phyloP scores from a whole-genome alignment of 1,140 invertebrate genomes.

The Drosophila sp. region DNA sequence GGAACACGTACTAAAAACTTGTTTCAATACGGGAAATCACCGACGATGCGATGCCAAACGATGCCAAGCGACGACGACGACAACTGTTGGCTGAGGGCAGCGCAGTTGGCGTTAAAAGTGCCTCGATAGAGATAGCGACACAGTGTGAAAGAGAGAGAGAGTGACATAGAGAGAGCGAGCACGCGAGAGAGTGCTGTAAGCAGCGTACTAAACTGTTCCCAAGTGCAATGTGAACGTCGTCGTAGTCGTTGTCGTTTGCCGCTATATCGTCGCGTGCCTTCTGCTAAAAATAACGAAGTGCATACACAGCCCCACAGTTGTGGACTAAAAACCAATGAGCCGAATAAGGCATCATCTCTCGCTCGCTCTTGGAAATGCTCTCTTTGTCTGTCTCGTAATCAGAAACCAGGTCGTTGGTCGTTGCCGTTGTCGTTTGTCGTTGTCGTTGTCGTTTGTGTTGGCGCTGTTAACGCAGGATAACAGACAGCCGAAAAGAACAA shows the following conservation, averaged over 20 bases:
- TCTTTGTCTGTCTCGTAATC: slow-evolving; percentile 16
- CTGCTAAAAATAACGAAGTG: slow-evolving; percentile 19
- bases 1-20: slow-evolving; percentile 83
- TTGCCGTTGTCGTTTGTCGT: slow-evolving; percentile 19
- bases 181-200: background rate
- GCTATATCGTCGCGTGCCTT: slow-evolving; percentile 12
- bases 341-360: slow-evolving; percentile 16
- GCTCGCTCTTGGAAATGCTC: slow-evolving; percentile 4
- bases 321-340: slow-evolving; percentile 15
- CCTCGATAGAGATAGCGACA: background rate
- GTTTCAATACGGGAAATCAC: slow-evolving; percentile 61
- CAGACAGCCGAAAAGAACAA: slow-evolving; percentile 1
- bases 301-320: background rate
- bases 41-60: slow-evolving; percentile 13
- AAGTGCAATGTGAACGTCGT: background rate
- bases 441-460: background rate
- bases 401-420: slow-evolving; percentile 46
- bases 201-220: slow-evolving; percentile 8
- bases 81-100: slow-evolving; percentile 35
- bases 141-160: background rate
- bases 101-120: slow-evolving; percentile 24
- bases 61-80: slow-evolving; percentile 12
- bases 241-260: background rate
- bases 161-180: background rate
- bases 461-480: slow-evolving; percentile 15